Base-by-base conservation (phyloP, 2,113 vertebrate species). In the Poeciliopsis retropinna region DNA sequence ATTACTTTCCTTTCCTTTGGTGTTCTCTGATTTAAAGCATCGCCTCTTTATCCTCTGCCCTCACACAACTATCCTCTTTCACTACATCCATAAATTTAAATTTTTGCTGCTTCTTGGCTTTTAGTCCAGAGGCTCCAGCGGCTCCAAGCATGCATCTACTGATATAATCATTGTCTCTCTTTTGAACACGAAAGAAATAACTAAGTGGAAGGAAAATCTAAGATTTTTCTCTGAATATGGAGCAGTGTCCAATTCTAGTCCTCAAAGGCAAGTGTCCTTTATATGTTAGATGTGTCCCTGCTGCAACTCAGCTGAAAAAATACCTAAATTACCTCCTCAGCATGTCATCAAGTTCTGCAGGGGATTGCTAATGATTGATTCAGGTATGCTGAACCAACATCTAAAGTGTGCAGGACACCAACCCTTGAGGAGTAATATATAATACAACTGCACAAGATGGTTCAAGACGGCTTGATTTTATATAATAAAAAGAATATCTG, bases 1-100 rank as follows among this genome's bases (percentile, higher is more conserved):
- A 8, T 37, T 67, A 62, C 65, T 73, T 73, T 61, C n/a, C 30
- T 65, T 27, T 54, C 28, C 27, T 32, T 61, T 3, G 39, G n/a
- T 67, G 12, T 28, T 14, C 2, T 51, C 27, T 63, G 6, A 54
- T 39, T 19, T 65, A 27, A 41, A 62, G 22, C 27, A 2, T 37
- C 32, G 29, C 39, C 39, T 4, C 39, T 41, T 41, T 15, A 41
- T 41, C 13, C 39, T 41, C 3, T 41, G 11, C 0, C 39, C 39
- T 41, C 14, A 15, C 13, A 41, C 3, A 41, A 41, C 13, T 41
- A 14, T 41, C 39, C 39, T 15, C 39, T 41, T 41, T 41, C 39
- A 41, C 39, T 41, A 15, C 39, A 15, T 41, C 39, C 39, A 41
- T 41, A 0, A 41, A 41, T 41, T 13, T 41, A 15, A 13, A 14